Evolutionary conservation across 1,140 invertebrate species (phyloP), one percentile per base, ranked within the genome.

Genomic region (Caenorhabditis brenneri): DNA sequence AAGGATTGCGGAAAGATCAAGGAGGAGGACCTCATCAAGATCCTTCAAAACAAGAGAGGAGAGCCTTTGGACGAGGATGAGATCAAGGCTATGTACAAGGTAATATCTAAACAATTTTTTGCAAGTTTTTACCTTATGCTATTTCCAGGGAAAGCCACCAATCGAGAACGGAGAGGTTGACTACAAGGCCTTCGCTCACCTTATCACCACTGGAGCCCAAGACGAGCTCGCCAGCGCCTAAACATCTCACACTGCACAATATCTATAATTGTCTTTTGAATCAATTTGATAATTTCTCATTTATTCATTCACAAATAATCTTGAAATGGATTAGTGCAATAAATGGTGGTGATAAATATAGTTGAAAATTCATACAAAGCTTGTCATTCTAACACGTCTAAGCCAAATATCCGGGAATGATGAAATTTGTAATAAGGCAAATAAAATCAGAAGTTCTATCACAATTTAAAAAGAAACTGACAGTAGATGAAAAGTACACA

Each of bases 1-100:
- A 95, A 96, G 89, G 97, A 97, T 90, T 94, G 91, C 82, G 96
- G 91, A 27, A 87, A 87, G 79, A 91, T 91, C 83, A 87, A 80
- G 39, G 89, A 90, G 81, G 89, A 91, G n/a, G 82, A 84, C 33
- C 84, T 90, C 10, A 22, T 86, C 19, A 91, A 91, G 84, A 90
- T 90, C 81, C 80, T 90, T 78, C 88, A 83, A 29, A 91, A 90
- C 86, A 91, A 91, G 78, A 85, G 89, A 36, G 89, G 89, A 80
- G 89, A 90, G 84, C 89, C 89, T 22, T 84, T 90, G 22, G 88
- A 87, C 46, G 89, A 90, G 46, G 88, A 89, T 10, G 89, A 90
- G 80, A 87, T 90, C 39, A 89, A 90, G 60, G 88, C 88, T 53
- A 90, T 90, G 89, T 91, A 90, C 87, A 91, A 90, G 86, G 82